These are phyloP conservation scores for Ploceus nigricollis DNA, from an alignment of 2,113 vertebrate species.

Conservation along the genomic window DNA sequence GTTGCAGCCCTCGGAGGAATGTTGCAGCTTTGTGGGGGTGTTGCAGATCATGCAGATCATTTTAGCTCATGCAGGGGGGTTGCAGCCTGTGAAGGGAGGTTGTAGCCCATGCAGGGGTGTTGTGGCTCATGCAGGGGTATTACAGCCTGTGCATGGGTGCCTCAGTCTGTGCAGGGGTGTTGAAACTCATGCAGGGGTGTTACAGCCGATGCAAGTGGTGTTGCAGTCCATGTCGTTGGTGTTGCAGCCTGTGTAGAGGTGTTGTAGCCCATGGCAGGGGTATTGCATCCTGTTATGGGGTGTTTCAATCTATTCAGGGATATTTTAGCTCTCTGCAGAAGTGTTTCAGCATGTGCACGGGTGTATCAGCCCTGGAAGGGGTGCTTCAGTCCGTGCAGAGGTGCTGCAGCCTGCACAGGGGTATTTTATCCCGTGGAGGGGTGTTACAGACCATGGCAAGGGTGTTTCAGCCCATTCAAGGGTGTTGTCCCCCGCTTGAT, in stretches of 20 bases:
- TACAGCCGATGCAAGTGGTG: fast-evolving
- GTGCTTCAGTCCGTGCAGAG: fast-evolving
- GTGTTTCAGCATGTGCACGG: not conserved
- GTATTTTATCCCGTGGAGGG: fast-evolving
- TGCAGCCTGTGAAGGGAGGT: not conserved
- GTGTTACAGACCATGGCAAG: fast-evolving
- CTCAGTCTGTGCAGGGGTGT: no score
- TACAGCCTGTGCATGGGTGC: fast-evolving
- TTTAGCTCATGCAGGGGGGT: not conserved
- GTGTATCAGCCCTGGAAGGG: not conserved
- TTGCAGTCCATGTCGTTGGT: fast-evolving
- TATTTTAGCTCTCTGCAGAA: fast-evolving
- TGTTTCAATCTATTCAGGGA: not conserved
- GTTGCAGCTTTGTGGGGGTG: not conserved
- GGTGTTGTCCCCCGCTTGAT: fast-evolving
- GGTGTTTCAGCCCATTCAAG: not conserved
- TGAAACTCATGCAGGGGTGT: fast-evolving
- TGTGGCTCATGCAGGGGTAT: fast-evolving
- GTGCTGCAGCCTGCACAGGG: fast-evolving
- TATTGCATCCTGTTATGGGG: not conserved
- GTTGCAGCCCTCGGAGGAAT: not conserved
- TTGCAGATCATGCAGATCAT: not conserved
- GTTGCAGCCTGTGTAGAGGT: fast-evolving
- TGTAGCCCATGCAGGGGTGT: not conserved
- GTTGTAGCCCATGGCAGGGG: not conserved